Evolutionary conservation across 2,797 vertebrate species (phyloP).

Genomic region (Sebastes hopkinsi): DNA sequence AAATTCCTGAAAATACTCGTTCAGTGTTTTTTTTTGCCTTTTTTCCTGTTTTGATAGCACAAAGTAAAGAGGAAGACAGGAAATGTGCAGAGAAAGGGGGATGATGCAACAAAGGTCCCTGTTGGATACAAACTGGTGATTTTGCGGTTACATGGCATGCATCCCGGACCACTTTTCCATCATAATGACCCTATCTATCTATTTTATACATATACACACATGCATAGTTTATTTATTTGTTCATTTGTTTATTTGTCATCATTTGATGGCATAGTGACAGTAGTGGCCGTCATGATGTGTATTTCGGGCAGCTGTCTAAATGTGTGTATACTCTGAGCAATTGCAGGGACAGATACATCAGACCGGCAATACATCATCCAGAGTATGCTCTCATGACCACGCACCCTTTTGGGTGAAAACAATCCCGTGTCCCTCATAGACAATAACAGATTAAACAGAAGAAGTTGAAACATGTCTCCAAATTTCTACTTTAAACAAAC

Average conservation of each 20-base stretch:
- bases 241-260: not conserved
- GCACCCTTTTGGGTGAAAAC: no score
- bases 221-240: not conserved
- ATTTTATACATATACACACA: not conserved
- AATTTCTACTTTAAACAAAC: no score
- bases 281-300: not conserved
- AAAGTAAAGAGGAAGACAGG: not conserved
- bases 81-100: not conserved
- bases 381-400: no score
- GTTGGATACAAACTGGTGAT: not conserved
- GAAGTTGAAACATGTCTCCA: no score
- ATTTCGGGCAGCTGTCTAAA: not conserved
- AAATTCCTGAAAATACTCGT: not conserved
- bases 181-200: not conserved
- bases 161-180: not conserved
- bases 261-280: not conserved
- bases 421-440: no score
- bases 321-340: not conserved
- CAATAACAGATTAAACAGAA: no score
- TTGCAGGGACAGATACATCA: not conserved
- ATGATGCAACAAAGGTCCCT: constrained; percentile 6
- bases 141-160: not conserved
- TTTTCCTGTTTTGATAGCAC: not conserved
- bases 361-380: no score
- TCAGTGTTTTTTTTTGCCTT: not conserved